Base-by-base conservation (phyloP, 2,113 vertebrate genomes). In the Emberiza fucata region DNA sequence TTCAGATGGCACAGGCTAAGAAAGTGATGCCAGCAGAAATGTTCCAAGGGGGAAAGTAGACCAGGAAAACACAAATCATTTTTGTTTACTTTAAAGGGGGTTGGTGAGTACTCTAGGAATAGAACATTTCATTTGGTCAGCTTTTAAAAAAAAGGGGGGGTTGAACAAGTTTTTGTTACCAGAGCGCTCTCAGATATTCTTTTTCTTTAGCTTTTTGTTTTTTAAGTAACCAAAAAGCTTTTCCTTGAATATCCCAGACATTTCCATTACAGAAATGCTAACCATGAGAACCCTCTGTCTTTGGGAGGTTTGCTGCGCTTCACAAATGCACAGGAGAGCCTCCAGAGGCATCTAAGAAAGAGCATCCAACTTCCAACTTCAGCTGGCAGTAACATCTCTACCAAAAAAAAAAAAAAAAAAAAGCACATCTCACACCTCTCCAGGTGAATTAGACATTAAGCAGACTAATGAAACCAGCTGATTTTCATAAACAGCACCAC, bases 21-120 rank as follows among this genome's bases (percentile, higher is more conserved):
- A 81, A 82, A 94, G 64, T 5, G 44, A 94, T 94, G 93, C 94
- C 92, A 96, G 90, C 87, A 88, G 89, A 81, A 96, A 93, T 2
- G 51, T 70, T 95, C 76, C 87, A 45, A 90, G 59, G 76, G 73
- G 64, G 47, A 66, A 94, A 94, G 82, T 23, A 91, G 88, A 73
- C 63, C 3, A 13, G 93, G 90, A 92, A 96, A 97, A 86, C 66
- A 95, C 94, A 96, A 93, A 96, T 95, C 68, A 95, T 88, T 93
- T 82, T 61, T 91, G 76, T 95, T 96, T 90, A 88, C 77, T 89
- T 96, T 94, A 94, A 92, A 95, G 73, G 56, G 35, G 72, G 45
- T 94, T 78, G 91, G 72, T 89, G 81, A 91, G 54, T 23, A 75
- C 68, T 86, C 72, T 71, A 92, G 75, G n/a, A 76, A 83, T 29